Conservation (phyloP, 1,140 invertebrate genomes). For the Bilobella aurantiaca region DNA sequence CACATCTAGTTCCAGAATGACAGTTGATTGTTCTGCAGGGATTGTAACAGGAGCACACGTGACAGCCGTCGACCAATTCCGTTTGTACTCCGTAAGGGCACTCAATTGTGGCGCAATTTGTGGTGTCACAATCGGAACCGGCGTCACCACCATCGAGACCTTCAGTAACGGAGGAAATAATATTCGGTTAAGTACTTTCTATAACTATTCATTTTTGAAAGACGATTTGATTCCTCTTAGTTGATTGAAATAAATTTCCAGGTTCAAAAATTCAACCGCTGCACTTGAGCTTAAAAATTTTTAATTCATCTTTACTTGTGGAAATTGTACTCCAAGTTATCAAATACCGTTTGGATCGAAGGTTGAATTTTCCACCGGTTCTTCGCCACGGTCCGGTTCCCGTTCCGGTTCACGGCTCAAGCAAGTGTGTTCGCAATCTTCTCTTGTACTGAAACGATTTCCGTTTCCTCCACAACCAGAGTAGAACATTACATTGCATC, state of each 20-base stretch:
- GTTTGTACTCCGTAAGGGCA: conserved; percentile 68
- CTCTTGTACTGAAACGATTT: conserved; percentile 70
- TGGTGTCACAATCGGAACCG: not conserved
- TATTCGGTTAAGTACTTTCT: no score
- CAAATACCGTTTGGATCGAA: no score
- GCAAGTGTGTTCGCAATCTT: conserved; percentile 68
- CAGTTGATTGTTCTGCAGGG: conserved; percentile 50
- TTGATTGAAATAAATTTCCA: no score
- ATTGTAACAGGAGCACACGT: conserved; percentile 58
- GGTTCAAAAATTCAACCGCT: no score
- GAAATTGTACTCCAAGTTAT: no score
- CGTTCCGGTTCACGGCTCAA: not conserved
- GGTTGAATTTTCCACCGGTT: not conserved
- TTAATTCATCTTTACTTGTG: no score
- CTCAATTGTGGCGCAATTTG: conserved; percentile 39
- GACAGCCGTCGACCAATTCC: conserved; percentile 45
- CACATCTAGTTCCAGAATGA: conserved; percentile 22
- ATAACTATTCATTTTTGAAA: no score
- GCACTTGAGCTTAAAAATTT: no score
- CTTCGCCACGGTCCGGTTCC: not conserved
- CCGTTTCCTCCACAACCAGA: conserved; percentile 80
- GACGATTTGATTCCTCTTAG: no score
- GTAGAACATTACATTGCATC: conserved; percentile 61
- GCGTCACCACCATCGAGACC: not conserved
- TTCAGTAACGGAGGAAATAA: no score